Conservation (phyloP, 2,888 invertebrate genomes). For the Pyrrhosoma nymphula region DNA sequence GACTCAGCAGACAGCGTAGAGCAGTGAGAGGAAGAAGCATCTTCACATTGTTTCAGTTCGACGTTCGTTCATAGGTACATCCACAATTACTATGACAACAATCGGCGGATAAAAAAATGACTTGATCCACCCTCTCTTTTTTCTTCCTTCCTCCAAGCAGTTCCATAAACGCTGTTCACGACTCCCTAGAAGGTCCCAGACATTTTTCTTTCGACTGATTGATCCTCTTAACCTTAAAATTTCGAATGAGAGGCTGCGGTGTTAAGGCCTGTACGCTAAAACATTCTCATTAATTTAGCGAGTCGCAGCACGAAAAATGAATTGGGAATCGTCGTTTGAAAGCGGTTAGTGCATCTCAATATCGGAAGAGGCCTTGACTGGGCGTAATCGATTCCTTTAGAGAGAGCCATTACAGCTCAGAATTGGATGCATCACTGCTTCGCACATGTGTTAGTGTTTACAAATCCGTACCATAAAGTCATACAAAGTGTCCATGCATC, state of each 20-base stretch:
- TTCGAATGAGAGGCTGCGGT: background rate
- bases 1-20: background rate
- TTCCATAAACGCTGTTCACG: background rate
- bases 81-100: background rate
- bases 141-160: background rate
- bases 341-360: background rate
- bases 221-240: background rate
- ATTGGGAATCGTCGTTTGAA: background rate
- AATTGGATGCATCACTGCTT: no score
- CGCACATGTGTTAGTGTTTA: no score
- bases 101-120: background rate
- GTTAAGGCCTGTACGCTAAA: background rate
- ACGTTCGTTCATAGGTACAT: background rate
- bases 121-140: background rate
- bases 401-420: no score
- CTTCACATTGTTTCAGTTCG: background rate
- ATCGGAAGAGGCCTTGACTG: background rate
- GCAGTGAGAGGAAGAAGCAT: background rate
- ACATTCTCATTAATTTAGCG: background rate
- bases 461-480: no score
- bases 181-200: background rate
- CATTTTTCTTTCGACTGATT: background rate
- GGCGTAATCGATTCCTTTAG: background rate
- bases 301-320: no score
- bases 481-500: no score